Percentiles rank a stretch among this genome's conserved stretches.
Conservation (phyloP, 2,797 vertebrate species). For the Microctenopoma stevenorrisi region DNA sequence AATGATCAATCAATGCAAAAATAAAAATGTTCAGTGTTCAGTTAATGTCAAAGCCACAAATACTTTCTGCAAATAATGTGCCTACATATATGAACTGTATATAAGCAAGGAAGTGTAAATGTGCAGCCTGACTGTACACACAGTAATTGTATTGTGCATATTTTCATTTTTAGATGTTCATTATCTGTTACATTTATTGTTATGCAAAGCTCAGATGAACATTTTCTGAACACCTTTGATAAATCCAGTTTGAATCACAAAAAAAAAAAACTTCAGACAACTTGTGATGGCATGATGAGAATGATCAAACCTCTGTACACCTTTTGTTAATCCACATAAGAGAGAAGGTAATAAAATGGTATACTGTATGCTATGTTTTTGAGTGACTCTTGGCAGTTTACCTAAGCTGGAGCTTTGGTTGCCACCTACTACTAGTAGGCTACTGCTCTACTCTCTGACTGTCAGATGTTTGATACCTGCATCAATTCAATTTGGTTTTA, state of each 20-base stretch:
- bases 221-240: neutral
- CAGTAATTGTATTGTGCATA: conserved; percentile 8
- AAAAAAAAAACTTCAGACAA: neutral
- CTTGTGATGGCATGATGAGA: neutral
- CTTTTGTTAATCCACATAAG: no score
- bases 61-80: conserved; percentile 47
- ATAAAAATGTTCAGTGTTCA: conserved; percentile 2
- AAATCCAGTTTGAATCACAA: neutral
- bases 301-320: neutral
- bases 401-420: no score
- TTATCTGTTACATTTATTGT: conserved; percentile 8
- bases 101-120: conserved; percentile 22
- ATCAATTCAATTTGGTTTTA: no score
- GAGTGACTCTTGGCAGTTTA: no score
- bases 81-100: conserved; percentile 53
- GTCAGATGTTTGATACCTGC: no score
- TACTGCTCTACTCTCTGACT: no score
- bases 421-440: no score
- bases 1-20: conserved; percentile 41
- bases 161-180: conserved; percentile 35
- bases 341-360: no score
- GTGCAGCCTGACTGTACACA: conserved; percentile 30
- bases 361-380: no score
- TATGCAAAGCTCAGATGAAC: neutral
- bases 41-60: conserved; percentile 21